These are phyloP conservation scores for Amphiprion clarkii DNA, from an alignment of 2,797 vertebrate genomes.

Conservation along the genomic window DNA sequence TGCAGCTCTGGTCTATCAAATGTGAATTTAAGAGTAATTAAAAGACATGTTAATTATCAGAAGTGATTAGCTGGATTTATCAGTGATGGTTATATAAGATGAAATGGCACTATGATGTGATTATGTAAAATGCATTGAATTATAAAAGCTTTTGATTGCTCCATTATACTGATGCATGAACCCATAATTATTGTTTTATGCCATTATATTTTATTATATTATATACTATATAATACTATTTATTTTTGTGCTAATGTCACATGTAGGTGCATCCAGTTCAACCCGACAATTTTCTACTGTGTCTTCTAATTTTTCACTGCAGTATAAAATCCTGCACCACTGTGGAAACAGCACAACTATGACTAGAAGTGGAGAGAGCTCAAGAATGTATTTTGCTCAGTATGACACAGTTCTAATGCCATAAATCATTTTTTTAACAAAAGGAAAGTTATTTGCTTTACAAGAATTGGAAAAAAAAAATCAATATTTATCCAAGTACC, in stretches of 20 bases:
- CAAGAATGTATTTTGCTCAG: too few species aligned
- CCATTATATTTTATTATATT: not conserved
- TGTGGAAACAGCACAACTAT: too few species aligned
- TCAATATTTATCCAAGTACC: too few species aligned
- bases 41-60: conserved; percentile 17
- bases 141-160: not conserved
- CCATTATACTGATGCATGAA: not conserved
- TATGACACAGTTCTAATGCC: too few species aligned
- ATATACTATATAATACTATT: not conserved
- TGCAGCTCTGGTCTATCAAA: conserved; percentile 8
- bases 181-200: not conserved
- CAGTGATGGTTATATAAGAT: not conserved
- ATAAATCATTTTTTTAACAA: too few species aligned
- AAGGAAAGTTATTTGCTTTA: too few species aligned
- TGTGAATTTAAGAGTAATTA: conserved; percentile 13
- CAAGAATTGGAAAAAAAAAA: too few species aligned
- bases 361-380: too few species aligned
- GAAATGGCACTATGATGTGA: not conserved
- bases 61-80: conserved; percentile 17
- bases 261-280: not conserved
- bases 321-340: too few species aligned
- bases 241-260: not conserved
- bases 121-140: not conserved
- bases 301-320: too few species aligned
- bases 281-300: too few species aligned